phyloP scores from a whole-genome alignment of 1,140 invertebrate genomes.

The Thalassaphorura encarpata region DNA sequence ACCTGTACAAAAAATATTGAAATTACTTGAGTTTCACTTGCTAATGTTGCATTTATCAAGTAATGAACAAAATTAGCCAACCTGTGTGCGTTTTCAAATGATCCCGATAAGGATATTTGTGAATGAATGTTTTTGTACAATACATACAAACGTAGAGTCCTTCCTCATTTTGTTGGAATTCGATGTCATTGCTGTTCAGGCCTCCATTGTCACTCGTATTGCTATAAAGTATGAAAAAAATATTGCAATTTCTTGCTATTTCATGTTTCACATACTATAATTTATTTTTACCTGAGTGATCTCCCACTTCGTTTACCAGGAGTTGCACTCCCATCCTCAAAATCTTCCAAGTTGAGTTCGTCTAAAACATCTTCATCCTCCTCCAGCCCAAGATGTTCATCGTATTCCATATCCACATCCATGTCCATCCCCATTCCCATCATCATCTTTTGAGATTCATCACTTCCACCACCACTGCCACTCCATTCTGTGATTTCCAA shows the following conservation, averaged over 20 bases:
- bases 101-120: constrained; percentile 31
- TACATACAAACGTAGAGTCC: constrained; percentile 29
- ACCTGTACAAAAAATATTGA: constrained; percentile 13
- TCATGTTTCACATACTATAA: too few relatives aligned
- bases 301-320: not conserved
- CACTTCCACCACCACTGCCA: not conserved
- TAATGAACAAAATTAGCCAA: not conserved
- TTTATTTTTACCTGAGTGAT: too few relatives aligned
- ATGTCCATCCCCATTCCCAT: not conserved
- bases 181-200: constrained; percentile 11
- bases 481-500: constrained; percentile 11
- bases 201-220: too few relatives aligned
- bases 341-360: not conserved
- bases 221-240: too few relatives aligned
- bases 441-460: constrained; percentile 5
- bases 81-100: constrained; percentile 30
- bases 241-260: too few relatives aligned
- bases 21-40: not conserved
- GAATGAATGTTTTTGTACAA: constrained; percentile 28
- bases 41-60: too few relatives aligned
- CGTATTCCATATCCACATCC: not conserved
- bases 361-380: not conserved
- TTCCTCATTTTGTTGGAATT: constrained; percentile 22
- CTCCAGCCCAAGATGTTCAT: not conserved
- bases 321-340: not conserved